phyloP scores from a whole-genome alignment of 2,888 invertebrate genomes.

The Willowsia nigromaculata region DNA sequence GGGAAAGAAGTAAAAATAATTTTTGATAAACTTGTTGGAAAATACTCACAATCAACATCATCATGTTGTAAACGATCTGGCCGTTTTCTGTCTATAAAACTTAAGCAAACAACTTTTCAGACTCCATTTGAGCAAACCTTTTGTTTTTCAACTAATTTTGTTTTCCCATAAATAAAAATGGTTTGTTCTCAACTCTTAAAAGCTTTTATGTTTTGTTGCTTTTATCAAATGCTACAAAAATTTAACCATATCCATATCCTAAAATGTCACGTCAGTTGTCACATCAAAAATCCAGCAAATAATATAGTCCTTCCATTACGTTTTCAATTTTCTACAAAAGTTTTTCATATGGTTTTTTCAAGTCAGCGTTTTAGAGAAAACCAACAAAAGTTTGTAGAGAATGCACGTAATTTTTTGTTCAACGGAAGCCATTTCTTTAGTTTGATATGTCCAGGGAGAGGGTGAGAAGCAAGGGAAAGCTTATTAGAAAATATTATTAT shows the following conservation, averaged over 20 bases:
- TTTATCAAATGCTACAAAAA: neutral
- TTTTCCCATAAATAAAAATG: neutral
- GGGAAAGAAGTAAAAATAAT: neutral
- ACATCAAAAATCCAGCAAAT: neutral
- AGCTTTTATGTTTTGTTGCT: neutral
- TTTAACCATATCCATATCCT: neutral
- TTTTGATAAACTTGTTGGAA: neutral
- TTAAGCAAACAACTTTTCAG: neutral
- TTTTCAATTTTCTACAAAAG: neutral
- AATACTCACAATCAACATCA: neutral
- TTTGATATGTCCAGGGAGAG: slow-evolving; percentile 21
- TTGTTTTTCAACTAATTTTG: neutral
- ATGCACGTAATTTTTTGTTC: neutral
- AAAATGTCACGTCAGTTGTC: neutral
- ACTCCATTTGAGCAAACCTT: neutral
- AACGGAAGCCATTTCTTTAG: slow-evolving; percentile 10
- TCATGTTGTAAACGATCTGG: neutral
- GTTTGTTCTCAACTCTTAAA: neutral
- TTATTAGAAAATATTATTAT: slow-evolving; percentile 40
- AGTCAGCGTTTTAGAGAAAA: neutral
- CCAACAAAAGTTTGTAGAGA: neutral
- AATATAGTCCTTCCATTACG: neutral
- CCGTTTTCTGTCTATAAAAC: neutral
- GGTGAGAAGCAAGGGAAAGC: neutral
- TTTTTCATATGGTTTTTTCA: neutral